A percentile compares a stretch with the other conserved stretches of the same genome.
phyloP scores from a whole-genome alignment of 2,113 vertebrate genomes.

The Tautogolabrus adspersus region DNA sequence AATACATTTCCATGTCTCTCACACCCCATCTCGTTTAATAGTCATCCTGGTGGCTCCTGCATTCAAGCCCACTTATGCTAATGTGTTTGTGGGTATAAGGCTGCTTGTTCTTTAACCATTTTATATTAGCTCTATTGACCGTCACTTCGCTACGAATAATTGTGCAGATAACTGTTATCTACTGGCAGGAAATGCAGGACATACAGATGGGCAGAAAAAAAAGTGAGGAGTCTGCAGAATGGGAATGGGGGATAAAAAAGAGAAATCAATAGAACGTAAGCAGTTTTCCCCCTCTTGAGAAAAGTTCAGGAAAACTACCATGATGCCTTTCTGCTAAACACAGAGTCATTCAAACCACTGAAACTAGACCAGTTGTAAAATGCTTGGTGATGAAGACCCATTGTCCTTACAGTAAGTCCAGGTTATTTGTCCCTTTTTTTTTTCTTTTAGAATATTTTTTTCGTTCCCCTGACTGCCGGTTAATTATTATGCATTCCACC shows the following conservation, averaged over 20 bases:
- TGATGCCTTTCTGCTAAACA: conserved; percentile 39
- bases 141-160: conserved; percentile 70
- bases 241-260: conserved; percentile 50
- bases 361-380: conserved; percentile 1
- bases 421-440: too few relatives aligned
- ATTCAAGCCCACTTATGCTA: conserved; percentile 76
- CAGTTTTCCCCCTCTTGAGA: conserved; percentile 66
- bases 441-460: too few relatives aligned
- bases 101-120: conserved; percentile 69
- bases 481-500: too few relatives aligned
- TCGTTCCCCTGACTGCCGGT: too few relatives aligned
- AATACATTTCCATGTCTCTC: conserved; percentile 55
- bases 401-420: too few relatives aligned
- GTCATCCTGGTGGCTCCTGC: conserved; percentile 52
- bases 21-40: conserved; percentile 48
- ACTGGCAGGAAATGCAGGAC: conserved; percentile 56
- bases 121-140: conserved; percentile 79
- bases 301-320: conserved; percentile 56
- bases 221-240: conserved; percentile 76
- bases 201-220: conserved; percentile 70
- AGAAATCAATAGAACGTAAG: conserved; percentile 77
- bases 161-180: conserved; percentile 76
- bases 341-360: conserved; percentile 21
- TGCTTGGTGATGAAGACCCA: neutral
- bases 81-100: conserved; percentile 55